Evolutionary conservation across 2,797 vertebrate species (phyloP).

Genomic region (Dendrocincla tyrannina): DNA sequence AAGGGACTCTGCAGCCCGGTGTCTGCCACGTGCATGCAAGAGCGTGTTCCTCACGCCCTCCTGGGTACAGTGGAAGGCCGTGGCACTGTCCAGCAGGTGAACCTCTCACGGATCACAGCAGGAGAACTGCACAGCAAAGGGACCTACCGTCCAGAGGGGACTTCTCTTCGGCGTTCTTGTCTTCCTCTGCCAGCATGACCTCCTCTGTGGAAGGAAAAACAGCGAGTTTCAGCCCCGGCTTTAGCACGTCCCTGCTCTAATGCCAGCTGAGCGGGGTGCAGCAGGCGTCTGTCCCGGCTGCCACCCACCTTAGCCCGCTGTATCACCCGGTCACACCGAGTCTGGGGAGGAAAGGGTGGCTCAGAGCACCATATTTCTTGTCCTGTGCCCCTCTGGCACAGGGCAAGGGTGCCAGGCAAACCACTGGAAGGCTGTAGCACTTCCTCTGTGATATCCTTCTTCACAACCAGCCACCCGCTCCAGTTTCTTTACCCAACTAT

Average conservation of each 20-base stretch:
- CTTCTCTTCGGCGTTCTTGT: conserved; percentile 92
- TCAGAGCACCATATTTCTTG: rapidly evolving
- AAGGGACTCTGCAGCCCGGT: neutral
- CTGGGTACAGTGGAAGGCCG: neutral
- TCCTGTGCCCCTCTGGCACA: neutral
- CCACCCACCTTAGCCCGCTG: neutral
- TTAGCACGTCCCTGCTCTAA: rapidly evolving
- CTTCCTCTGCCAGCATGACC: conserved; percentile 97
- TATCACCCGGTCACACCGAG: neutral
- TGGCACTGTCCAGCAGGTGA: neutral
- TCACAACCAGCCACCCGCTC: neutral
- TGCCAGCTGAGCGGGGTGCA: no score
- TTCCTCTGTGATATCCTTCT: neutral
- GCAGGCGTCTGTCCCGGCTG: neutral
- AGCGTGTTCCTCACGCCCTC: neutral
- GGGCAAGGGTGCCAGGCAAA: neutral
- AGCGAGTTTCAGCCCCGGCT: neutral
- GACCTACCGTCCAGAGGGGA: conserved; percentile 89
- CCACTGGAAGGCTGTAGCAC: neutral
- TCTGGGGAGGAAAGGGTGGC: neutral
- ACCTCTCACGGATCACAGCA: conserved; percentile 48
- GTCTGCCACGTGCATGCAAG: neutral
- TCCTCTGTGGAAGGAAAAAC: conserved; percentile 80
- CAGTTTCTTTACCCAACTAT: neutral
- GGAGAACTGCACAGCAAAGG: neutral